Conservation (phyloP, 1,140 invertebrate genomes). For the Sogatella furcifera region DNA sequence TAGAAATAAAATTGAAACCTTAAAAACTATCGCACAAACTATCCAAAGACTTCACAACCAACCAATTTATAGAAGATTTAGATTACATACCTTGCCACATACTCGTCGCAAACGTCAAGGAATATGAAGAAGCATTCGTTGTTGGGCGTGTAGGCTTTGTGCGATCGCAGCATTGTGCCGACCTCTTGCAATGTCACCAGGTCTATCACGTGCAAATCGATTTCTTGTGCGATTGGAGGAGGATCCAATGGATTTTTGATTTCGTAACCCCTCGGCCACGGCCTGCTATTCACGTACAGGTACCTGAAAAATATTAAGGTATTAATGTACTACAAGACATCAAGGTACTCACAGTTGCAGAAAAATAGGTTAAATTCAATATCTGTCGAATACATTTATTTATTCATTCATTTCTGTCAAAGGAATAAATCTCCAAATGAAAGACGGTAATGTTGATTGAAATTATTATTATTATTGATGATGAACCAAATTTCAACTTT, state of each 20-base stretch:
- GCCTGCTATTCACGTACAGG: slow-evolving; percentile 76
- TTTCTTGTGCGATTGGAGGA: slow-evolving; percentile 83
- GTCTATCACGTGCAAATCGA: slow-evolving; percentile 84
- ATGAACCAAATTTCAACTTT: too few relatives aligned
- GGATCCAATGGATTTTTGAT: slow-evolving; percentile 71
- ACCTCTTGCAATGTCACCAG: slow-evolving; percentile 65
- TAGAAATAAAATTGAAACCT: too few relatives aligned
- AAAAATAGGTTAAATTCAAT: too few relatives aligned
- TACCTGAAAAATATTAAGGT: slow-evolving; percentile 41
- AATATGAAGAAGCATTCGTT: slow-evolving; percentile 87
- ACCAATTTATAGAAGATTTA: too few relatives aligned
- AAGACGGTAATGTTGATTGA: too few relatives aligned
- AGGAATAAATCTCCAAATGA: too few relatives aligned
- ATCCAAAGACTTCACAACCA: too few relatives aligned
- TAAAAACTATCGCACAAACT: slow-evolving; percentile 9
- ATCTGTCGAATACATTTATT: too few relatives aligned
- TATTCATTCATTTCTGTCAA: too few relatives aligned
- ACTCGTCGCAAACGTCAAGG: slow-evolving; percentile 73
- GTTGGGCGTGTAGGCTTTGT: slow-evolving; percentile 78
- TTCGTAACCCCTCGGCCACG: slow-evolving; percentile 69
- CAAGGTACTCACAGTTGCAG: too few relatives aligned
- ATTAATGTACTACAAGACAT: too few relatives aligned
- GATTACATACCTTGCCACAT: slow-evolving; percentile 63
- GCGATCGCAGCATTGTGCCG: slow-evolving; percentile 70
- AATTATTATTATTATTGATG: too few relatives aligned